phyloP scores from a whole-genome alignment of 2,888 invertebrate species.

The Acronicta psi region DNA sequence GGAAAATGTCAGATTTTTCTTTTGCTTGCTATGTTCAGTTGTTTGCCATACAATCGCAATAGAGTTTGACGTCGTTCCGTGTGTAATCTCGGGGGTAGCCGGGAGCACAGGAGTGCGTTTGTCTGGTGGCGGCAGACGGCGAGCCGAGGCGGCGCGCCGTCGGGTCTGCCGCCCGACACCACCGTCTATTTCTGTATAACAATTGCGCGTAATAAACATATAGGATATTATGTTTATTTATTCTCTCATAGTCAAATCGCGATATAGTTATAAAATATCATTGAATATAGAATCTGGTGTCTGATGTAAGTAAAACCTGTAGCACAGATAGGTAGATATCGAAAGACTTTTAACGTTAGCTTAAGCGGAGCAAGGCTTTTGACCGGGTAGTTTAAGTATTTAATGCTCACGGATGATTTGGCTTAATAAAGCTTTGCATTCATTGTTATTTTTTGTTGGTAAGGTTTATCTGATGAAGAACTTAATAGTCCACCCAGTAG shows the following conservation, averaged over 20 bases:
- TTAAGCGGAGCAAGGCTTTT: slow-evolving; percentile 27
- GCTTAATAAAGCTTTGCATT: background rate
- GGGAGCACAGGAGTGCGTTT: slow-evolving; percentile 54
- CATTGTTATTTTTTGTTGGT: slow-evolving; percentile 18
- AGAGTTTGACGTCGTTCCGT: slow-evolving; percentile 63
- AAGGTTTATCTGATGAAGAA: slow-evolving; percentile 2
- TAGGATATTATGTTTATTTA: too few relatives aligned
- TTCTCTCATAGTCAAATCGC: too few relatives aligned
- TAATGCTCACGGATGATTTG: slow-evolving; percentile 17
- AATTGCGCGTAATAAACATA: slow-evolving; percentile 53
- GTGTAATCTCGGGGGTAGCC: slow-evolving; percentile 62
- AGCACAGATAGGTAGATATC: too few relatives aligned
- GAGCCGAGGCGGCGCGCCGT: slow-evolving; percentile 77
- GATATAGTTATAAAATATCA: too few relatives aligned
- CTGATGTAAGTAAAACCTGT: too few relatives aligned
- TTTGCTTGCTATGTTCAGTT: slow-evolving; percentile 24
- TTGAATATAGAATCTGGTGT: too few relatives aligned
- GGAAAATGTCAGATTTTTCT: slow-evolving; percentile 8
- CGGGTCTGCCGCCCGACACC: slow-evolving; percentile 74
- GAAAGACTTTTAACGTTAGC: slow-evolving; percentile 38
- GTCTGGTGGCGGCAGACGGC: slow-evolving; percentile 56
- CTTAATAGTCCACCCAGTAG: slow-evolving; percentile 14
- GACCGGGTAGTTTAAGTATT: slow-evolving; percentile 11
- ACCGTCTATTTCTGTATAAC: slow-evolving; percentile 66
- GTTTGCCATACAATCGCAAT: slow-evolving; percentile 54